Evolutionary conservation across 2,888 invertebrate genomes (phyloP), one percentile per base, ranked within the genome.

Genomic region (Hydropsyche betteni): DNA sequence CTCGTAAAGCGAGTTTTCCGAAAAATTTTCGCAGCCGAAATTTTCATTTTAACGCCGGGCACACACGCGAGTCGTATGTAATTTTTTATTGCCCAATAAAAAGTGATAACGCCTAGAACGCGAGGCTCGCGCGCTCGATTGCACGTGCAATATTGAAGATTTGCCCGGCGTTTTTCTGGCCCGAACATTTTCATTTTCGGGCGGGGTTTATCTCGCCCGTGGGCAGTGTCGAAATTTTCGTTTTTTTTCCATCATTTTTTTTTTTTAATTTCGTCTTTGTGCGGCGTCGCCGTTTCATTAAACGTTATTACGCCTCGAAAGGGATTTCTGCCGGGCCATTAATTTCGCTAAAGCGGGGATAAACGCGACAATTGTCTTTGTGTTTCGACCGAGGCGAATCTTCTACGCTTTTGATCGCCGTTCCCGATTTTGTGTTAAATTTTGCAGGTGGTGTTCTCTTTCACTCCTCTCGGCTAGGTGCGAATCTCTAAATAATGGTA

Each of bases 291-390:
- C 55, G 64, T 64, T 64, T 64, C 64, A 64, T 64, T 64, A 64
- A 64, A 64, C 64, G 64, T 64, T 64, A 64, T 64, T 64, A 64
- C 64, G 55, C 64, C 34, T 33, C 24, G 64, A 64, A 64, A 64
- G 64, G 64, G 64, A 64, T 64, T 64, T 64, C 64, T 64, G 64
- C 64, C 64, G 64, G 12, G 64, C 64, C 64, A 64, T 64, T 64
- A 64, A 64, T 64, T 64, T 64, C 64, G 64, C 34, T 64, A 64
- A 64, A 34, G 64, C 34, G 64, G 12, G 64, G 64, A 64, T 64
- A 64, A 64, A 64, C 24, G 64, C 64, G 64, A 64, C 64, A 64
- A 64, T 64, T 64, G 64, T 64, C 64, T 64, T 64, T 64, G 64
- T 64, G 24, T 55, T 55, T 64, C 64, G 36, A 64, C 64, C 12